Evolutionary conservation across 2,113 vertebrate genomes (phyloP), one percentile per base, ranked within the genome.

Genomic region (Oplegnathus fasciatus): DNA sequence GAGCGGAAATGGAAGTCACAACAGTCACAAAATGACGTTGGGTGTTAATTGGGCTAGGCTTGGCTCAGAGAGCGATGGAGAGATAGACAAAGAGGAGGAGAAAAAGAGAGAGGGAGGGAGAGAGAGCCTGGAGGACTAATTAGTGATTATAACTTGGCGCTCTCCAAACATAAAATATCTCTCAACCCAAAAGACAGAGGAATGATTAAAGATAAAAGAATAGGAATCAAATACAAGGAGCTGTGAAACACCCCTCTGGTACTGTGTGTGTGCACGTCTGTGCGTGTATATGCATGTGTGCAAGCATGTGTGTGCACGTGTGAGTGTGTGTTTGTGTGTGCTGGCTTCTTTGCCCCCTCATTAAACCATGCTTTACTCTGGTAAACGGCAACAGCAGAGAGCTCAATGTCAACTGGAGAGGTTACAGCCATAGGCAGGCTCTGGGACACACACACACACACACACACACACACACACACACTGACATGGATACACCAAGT

Each of bases 161-260:
- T 93, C 90, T 94, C 92, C 90, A 94, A 95, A 95, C 90, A 95
- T 94, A 89, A 95, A 95, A 95, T 94, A 94, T 95, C 92, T 93
- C 90, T 93, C 90, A 93, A 93, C 85, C 83, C 88, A 93, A 93
- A 94, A 95, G 88, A 94, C 85, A 93, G 89, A 92, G 69, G 82
- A 91, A 93, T 94, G 85, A 94, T 95, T 95, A 93, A 94, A 94
- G 93, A 95, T 91, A 91, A 93, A 94, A 92, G 82, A 93, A 88
- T 81, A 84, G 89, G 89, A 94, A 94, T 94, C 89, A 93, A 90
- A 94, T 88, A 91, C 85, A 88, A 66, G 84, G 82, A 92, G 84
- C 86, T 80, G 83, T 82, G 89, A 90, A 93, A 82, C 88, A 75
- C 55, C 74, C 91, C 84, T 88, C 81, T 86, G 80, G 91, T 92